A percentile compares a stretch with the other conserved stretches of the same genome.
These are phyloP conservation scores for Ips typographus DNA, from an alignment of 1,140 invertebrate genomes.

Conservation along the genomic window DNA sequence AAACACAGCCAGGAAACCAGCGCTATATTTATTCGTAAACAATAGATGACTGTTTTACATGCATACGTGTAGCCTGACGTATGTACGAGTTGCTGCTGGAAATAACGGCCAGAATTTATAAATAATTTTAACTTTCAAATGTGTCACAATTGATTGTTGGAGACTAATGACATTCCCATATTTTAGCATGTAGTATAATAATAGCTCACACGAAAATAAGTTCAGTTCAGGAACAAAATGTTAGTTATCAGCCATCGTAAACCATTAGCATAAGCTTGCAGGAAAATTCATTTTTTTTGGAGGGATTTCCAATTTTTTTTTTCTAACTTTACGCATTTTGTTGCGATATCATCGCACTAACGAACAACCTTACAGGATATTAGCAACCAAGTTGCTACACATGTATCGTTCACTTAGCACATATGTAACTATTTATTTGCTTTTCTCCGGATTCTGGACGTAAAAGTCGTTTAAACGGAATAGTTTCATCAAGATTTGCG, in stretches of 20 bases:
- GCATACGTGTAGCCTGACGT: conserved; percentile 4
- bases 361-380: background rate
- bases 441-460: background rate
- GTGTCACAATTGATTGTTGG: conserved; percentile 31
- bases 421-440: conserved; percentile 21
- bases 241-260: conserved; percentile 18
- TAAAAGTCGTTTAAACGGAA: conserved; percentile 10
- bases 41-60: conserved; percentile 8
- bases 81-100: background rate
- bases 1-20: too few relatives aligned
- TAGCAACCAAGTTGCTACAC: background rate
- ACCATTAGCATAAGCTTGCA: background rate
- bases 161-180: conserved; percentile 31
- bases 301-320: background rate
- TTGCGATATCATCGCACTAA: too few relatives aligned
- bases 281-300: background rate
- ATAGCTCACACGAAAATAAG: conserved; percentile 25
- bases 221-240: conserved; percentile 29
- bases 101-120: conserved; percentile 13
- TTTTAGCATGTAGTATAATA: conserved; percentile 22
- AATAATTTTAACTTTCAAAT: conserved; percentile 29
- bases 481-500: conserved; percentile 5
- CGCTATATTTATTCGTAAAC: background rate
- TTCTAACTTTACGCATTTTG: too few relatives aligned
- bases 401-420: background rate